Conservation (phyloP, 2,888 invertebrate genomes). For the Eudemis profundana region DNA sequence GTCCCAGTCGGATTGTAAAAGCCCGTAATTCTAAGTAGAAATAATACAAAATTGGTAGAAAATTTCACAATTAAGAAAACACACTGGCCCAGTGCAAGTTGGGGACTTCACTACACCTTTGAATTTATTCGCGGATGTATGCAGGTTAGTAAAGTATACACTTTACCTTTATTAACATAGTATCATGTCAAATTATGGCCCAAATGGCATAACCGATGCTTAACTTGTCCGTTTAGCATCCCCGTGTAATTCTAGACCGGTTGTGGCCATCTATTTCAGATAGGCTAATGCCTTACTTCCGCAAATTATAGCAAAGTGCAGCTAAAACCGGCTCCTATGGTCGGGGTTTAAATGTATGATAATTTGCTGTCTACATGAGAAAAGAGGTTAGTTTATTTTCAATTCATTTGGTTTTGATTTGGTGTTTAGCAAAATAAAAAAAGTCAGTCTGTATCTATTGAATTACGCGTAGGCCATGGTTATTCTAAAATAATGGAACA, state of each 20-base stretch:
- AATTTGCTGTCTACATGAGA: slow-evolving; percentile 2
- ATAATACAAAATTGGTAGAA: too few relatives aligned
- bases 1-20: too few relatives aligned
- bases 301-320: slow-evolving; percentile 39
- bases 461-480: too few relatives aligned
- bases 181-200: slow-evolving; percentile 21
- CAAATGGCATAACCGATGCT: slow-evolving; percentile 27
- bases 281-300: slow-evolving; percentile 42
- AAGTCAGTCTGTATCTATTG: too few relatives aligned
- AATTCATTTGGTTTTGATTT: too few relatives aligned
- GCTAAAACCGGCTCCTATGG: slow-evolving; percentile 27
- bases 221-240: slow-evolving; percentile 36
- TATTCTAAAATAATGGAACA: too few relatives aligned
- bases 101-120: too few relatives aligned
- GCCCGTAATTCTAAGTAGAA: too few relatives aligned
- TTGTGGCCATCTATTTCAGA: slow-evolving; percentile 35
- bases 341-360: slow-evolving; percentile 15
- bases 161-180: neutral
- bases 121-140: too few relatives aligned
- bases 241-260: slow-evolving; percentile 32
- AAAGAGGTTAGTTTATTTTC: neutral
- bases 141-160: neutral
- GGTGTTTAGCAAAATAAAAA: too few relatives aligned
- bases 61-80: too few relatives aligned
- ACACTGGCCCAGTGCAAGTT: too few relatives aligned